Evolutionary conservation across 2,888 invertebrate genomes (phyloP).

Genomic region (Quadroppia sp.): DNA sequence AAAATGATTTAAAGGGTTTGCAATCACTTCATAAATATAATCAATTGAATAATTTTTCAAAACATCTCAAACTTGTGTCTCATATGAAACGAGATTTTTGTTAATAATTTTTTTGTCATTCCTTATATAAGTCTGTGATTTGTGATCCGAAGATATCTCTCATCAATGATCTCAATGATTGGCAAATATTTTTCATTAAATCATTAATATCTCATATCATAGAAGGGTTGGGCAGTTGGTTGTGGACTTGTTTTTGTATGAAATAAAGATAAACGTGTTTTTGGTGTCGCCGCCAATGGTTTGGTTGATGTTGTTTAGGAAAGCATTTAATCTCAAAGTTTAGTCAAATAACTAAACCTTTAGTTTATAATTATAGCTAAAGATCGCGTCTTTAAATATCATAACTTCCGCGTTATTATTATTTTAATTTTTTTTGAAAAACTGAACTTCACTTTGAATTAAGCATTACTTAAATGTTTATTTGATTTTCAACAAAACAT

Average conservation of each 20-base stretch:
- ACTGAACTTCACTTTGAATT: background rate
- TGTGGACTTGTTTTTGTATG: background rate
- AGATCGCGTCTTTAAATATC: background rate
- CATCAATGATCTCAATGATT: too few species aligned
- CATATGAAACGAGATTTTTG: background rate
- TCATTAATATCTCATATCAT: background rate
- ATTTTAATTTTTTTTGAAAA: background rate
- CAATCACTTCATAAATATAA: background rate
- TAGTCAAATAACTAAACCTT: slow-evolving; percentile 11
- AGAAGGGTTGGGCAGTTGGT: background rate
- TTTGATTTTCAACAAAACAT: background rate
- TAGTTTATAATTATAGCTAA: background rate
- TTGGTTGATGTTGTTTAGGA: background rate
- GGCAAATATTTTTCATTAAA: background rate
- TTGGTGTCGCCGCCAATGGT: background rate
- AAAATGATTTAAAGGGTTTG: background rate
- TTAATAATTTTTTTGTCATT: too few species aligned
- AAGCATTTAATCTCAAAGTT: background rate
- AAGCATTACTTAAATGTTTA: background rate
- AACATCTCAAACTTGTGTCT: background rate
- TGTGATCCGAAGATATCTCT: too few species aligned
- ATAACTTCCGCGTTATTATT: slow-evolving; percentile 29
- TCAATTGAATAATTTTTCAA: background rate
- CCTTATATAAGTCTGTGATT: too few species aligned
- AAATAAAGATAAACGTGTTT: background rate